These are phyloP conservation scores for Tipula helvola DNA, from an alignment of 2,888 invertebrate species.

Conservation along the genomic window DNA sequence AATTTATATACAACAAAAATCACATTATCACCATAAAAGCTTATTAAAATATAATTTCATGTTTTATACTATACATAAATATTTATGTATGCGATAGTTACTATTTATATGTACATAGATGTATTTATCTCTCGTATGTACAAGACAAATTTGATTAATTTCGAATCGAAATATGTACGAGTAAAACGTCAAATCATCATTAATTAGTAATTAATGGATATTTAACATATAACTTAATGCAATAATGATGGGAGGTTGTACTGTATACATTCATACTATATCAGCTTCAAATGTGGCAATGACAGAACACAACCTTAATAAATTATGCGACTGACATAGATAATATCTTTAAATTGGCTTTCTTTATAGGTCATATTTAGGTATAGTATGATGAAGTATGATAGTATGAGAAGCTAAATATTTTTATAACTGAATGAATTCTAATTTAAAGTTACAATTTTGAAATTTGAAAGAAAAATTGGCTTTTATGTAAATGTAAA, in stretches of 20 bases:
- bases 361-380: no score
- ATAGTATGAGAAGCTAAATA: no score
- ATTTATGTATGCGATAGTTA: neutral
- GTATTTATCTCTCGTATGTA: neutral
- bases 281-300: no score
- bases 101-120: neutral
- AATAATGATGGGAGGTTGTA: neutral
- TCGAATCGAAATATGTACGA: neutral
- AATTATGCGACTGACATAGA: no score
- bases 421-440: no score
- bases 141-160: neutral
- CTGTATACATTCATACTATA: neutral
- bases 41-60: neutral
- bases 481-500: no score
- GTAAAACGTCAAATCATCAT: neutral
- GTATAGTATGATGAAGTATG: no score
- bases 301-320: no score
- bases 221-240: neutral
- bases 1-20: neutral
- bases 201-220: neutral
- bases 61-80: neutral
- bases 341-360: no score
- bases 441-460: no score
- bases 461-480: no score
- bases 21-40: neutral